A percentile compares a stretch with the other conserved stretches of the same genome.
These are phyloP conservation scores for Sinella curviseta DNA, from an alignment of 1,140 invertebrate genomes.

Conservation along the genomic window DNA sequence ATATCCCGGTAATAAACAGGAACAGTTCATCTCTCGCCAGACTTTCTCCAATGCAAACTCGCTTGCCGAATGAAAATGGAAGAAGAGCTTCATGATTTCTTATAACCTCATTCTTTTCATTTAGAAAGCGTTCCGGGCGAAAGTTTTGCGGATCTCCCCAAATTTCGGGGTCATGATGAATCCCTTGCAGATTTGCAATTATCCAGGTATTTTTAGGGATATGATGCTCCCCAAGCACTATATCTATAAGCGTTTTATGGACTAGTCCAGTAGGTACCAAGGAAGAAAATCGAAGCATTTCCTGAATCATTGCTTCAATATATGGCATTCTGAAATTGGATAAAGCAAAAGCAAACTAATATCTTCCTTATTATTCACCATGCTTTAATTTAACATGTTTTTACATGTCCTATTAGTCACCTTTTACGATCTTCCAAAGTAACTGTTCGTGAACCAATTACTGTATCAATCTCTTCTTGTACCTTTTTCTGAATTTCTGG, in stretches of 20 bases:
- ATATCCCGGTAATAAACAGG: background rate
- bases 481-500: conserved; percentile 54
- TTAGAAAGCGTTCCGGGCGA: conserved; percentile 57
- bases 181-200: conserved; percentile 55
- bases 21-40: conserved; percentile 20
- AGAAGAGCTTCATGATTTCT: conserved; percentile 16
- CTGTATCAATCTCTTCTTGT: conserved; percentile 53
- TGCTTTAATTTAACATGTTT: background rate
- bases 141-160: conserved; percentile 57
- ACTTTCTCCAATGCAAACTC: conserved; percentile 6
- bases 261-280: conserved; percentile 66
- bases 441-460: conserved; percentile 61
- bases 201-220: conserved; percentile 50
- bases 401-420: conserved; percentile 54
- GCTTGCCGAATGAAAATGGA: conserved; percentile 22
- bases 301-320: conserved; percentile 71
- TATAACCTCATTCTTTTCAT: background rate
- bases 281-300: conserved; percentile 74
- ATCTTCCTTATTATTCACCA: too few relatives aligned
- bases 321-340: conserved; percentile 67
- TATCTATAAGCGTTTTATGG: background rate
- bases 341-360: too few relatives aligned
- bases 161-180: conserved; percentile 54
- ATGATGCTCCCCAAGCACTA: background rate
- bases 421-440: conserved; percentile 67